These are phyloP conservation scores for Melanerpes formicivorus DNA, from an alignment of 2,113 vertebrate genomes.

Conservation along the genomic window DNA sequence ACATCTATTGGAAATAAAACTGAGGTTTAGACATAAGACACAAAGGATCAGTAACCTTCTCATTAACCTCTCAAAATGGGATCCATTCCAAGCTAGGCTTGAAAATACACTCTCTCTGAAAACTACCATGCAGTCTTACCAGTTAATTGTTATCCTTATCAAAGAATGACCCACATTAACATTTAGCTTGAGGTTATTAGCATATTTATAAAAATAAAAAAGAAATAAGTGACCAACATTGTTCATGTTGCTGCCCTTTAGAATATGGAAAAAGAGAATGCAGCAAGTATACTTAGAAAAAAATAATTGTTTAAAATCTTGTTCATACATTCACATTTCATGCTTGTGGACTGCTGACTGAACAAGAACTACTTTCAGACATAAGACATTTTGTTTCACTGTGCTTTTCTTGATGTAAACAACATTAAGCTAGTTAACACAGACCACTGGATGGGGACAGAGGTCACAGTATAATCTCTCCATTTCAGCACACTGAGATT, in stretches of 20 bases:
- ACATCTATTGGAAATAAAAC: conserved; percentile 69
- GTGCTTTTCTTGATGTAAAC: conserved; percentile 60
- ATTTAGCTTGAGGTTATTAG: conserved; percentile 78
- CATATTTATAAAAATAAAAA: conserved; percentile 77
- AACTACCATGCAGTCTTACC: conserved; percentile 69
- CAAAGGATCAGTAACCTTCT: conserved; percentile 79
- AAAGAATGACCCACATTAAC: conserved; percentile 83
- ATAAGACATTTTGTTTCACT: conserved; percentile 27
- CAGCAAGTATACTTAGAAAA: conserved; percentile 6
- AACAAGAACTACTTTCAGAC: conserved; percentile 47
- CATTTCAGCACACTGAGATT: conserved; percentile 65
- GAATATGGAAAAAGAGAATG: conserved; percentile 10
- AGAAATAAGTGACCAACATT: conserved; percentile 55
- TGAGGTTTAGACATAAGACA: conserved; percentile 61
- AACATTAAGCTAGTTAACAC: conserved; percentile 70
- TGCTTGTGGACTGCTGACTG: conserved; percentile 31
- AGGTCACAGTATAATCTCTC: conserved; percentile 64
- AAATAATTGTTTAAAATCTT: conserved; percentile 10
- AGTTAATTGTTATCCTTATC: conserved; percentile 84
- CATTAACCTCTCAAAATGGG: conserved; percentile 83
- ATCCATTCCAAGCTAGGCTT: conserved; percentile 72
- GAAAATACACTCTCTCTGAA: conserved; percentile 78
- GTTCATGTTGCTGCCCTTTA: conserved; percentile 59
- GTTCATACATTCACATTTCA: conserved; percentile 25
- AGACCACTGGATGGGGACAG: conserved; percentile 57